Percentiles rank a stretch among this genome's conserved stretches.
Conservation (phyloP, 2,113 vertebrate species). For the Leptosomus discolor region DNA sequence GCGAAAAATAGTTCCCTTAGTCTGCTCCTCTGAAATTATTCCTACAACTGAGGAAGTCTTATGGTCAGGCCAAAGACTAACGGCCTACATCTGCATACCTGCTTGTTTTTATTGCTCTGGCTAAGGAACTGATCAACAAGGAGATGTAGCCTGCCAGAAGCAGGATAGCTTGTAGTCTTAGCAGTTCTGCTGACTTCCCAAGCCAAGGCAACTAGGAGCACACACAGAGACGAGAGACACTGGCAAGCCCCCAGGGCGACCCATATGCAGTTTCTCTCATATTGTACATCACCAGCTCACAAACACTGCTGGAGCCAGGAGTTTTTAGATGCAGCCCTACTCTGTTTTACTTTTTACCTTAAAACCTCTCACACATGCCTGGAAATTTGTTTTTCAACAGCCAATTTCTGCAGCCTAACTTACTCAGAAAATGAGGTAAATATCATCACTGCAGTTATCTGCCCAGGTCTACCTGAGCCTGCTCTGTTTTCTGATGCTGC, state of each 20-base stretch:
- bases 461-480: neutral
- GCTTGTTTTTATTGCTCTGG: neutral
- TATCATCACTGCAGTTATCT: neutral
- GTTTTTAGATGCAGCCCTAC: neutral
- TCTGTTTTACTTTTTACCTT: neutral
- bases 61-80: neutral
- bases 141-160: neutral
- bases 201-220: neutral
- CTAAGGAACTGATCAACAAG: neutral
- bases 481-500: fast-evolving
- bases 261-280: neutral
- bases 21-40: conserved; percentile 3
- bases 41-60: neutral
- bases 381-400: neutral
- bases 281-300: neutral
- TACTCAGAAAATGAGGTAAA: neutral
- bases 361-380: neutral
- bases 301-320: neutral
- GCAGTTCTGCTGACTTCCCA: neutral
- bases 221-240: neutral
- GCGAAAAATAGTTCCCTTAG: conserved; percentile 14
- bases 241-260: neutral
- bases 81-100: neutral
- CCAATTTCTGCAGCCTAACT: neutral
- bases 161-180: neutral